A percentile compares a stretch with the other conserved stretches of the same genome.
These are phyloP conservation scores for Macrophya annulata DNA, from an alignment of 2,888 invertebrate genomes.

Conservation along the genomic window DNA sequence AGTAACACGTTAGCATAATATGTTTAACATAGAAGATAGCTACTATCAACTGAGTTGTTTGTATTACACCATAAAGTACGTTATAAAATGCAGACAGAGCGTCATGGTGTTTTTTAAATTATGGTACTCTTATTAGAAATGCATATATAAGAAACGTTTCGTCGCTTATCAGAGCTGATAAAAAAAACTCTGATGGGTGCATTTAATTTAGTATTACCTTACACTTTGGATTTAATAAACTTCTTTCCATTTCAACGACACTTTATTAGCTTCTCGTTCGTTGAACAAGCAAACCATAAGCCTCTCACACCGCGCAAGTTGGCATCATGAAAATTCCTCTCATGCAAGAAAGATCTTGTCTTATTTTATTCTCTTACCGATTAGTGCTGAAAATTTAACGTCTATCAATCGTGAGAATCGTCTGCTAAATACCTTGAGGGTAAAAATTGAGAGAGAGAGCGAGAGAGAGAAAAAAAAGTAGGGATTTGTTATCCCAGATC, in stretches of 20 bases:
- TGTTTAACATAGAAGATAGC: slow-evolving; percentile 77
- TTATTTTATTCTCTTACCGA: background rate
- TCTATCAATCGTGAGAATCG: slow-evolving; percentile 9
- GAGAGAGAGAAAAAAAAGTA: background rate
- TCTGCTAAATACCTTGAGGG: background rate
- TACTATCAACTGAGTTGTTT: slow-evolving; percentile 77
- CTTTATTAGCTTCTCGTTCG: slow-evolving; percentile 50
- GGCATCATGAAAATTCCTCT: slow-evolving; percentile 14
- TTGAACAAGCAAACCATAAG: slow-evolving; percentile 53
- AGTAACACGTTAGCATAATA: slow-evolving; percentile 74
- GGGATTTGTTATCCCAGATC: slow-evolving; percentile 23
- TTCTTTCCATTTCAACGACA: slow-evolving; percentile 33
- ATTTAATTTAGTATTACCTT: slow-evolving; percentile 57
- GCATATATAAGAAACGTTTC: slow-evolving; percentile 65
- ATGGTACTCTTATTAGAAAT: slow-evolving; percentile 72
- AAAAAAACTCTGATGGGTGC: slow-evolving; percentile 65
- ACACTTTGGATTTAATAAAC: slow-evolving; percentile 45
- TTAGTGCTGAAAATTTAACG: background rate
- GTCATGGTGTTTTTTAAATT: slow-evolving; percentile 75
- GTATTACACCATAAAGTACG: slow-evolving; percentile 75
- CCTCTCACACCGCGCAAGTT: slow-evolving; percentile 22
- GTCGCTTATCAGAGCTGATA: slow-evolving; percentile 64
- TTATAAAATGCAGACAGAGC: slow-evolving; percentile 76
- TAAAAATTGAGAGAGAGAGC: background rate
- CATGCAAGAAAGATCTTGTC: slow-evolving; percentile 4